Evolutionary conservation across 35 echinoderm and acorn worm species (phyloP), one percentile per base, ranked within the genome.

Genomic region (Heliocidaris erythrogramma): DNA sequence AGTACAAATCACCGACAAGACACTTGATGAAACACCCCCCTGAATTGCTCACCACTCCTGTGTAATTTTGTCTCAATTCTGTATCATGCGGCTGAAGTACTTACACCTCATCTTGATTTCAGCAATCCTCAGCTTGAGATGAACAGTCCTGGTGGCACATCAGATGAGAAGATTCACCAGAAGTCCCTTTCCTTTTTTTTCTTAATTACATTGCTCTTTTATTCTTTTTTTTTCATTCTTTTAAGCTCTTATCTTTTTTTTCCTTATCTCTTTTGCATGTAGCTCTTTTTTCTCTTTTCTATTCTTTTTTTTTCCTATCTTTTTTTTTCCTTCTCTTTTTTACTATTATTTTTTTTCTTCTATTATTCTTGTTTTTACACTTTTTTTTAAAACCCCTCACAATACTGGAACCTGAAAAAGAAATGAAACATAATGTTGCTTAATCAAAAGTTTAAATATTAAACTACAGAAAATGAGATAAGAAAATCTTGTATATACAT

Each of bases 171-270:
- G 65, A 7, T n/a, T 78, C 65, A n/a, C 65, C 65, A 78, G 65
- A n/a, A 78, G 65, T 7, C 65, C 65, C 65, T 27, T 29, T 78
- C 27, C 5, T 78, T 69, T 21, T 69, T 18, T 69, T 69, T 24
- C 6, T 69, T 69, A 69, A 17, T 35, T 84, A 16, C n/a, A 16
- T 42, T 32, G 10, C 31, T 89, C 29, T 89, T 32, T 89, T 27
- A 89, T 85, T 94, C 88, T 85, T 47, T 97, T 95, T 50, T 95
- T 90, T 85, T 94, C 31, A 59, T 96, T 78, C 89, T 60, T 87
- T 88, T 95, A 42, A 85, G 48, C 59, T 60, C 29, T 88, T 59
- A 42, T 94, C 85, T 61, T 95, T 92, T 96, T 96, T 97, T 90
- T 53, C 95, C 65, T 50, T 93, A 59, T 50, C 48, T 94, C 95